Evolutionary conservation across 2,113 vertebrate species (phyloP).

Genomic region (Bos indicus): DNA sequence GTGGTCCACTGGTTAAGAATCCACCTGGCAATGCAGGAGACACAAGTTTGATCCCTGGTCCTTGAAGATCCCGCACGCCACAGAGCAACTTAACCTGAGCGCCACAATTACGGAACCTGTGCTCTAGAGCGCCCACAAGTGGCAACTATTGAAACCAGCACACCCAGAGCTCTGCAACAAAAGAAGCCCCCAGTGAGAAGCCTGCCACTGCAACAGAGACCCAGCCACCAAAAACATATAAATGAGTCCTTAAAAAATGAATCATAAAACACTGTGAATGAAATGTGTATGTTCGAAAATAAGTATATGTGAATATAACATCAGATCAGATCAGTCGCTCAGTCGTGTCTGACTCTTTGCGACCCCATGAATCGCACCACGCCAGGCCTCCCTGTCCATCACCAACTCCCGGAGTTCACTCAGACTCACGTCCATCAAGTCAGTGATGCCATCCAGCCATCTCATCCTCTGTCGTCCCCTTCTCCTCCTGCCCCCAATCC

Average conservation of each 20-base stretch:
- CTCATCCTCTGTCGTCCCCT: too few species aligned
- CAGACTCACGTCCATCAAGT: too few species aligned
- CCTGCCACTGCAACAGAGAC: background rate
- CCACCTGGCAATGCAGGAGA: background rate
- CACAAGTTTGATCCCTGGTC: background rate
- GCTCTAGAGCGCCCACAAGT: background rate
- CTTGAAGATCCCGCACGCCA: background rate
- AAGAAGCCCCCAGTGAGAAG: background rate
- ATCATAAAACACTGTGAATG: background rate
- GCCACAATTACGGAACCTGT: accelerated
- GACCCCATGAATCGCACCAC: too few species aligned
- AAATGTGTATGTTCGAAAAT: background rate
- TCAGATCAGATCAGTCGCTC: too few species aligned
- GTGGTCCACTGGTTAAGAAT: background rate
- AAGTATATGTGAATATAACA: background rate
- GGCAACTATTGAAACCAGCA: background rate
- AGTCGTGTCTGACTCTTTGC: too few species aligned
- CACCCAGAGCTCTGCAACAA: background rate
- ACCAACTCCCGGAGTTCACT: too few species aligned
- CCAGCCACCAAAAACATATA: background rate
- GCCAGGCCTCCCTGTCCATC: too few species aligned
- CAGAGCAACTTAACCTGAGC: background rate
- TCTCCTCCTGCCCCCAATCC: too few species aligned
- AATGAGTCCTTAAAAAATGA: background rate
- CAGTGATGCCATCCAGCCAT: too few species aligned